These are phyloP conservation scores for Lasiurus borealis DNA, from an alignment of 2,113 vertebrate species.

Conservation along the genomic window DNA sequence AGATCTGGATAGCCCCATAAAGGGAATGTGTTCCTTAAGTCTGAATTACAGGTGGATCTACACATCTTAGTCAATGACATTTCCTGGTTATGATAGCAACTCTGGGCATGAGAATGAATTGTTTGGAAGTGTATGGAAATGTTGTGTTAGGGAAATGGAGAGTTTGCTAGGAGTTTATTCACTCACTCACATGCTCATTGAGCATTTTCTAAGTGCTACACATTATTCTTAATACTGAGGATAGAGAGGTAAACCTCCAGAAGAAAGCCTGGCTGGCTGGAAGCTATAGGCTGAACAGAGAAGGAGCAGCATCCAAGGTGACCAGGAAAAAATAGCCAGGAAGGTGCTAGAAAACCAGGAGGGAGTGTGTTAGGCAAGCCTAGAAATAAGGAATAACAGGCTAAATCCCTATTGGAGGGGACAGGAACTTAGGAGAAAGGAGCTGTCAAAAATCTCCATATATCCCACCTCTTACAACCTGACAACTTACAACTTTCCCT, in stretches of 20 bases:
- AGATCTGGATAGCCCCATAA: background rate
- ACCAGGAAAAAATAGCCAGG: background rate
- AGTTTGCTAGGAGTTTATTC: background rate
- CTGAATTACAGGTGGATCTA: background rate
- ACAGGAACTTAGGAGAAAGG: background rate
- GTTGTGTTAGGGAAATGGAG: background rate
- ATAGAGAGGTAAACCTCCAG: background rate
- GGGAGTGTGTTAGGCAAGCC: background rate
- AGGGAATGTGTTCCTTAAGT: background rate
- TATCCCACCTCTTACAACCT: background rate
- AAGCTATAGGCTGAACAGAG: background rate
- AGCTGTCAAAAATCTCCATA: background rate
- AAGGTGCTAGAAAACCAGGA: background rate
- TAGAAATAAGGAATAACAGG: background rate
- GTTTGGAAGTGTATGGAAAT: background rate
- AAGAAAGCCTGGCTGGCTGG: background rate
- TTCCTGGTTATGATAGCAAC: background rate
- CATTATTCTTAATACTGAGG: background rate
- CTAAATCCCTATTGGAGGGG: background rate
- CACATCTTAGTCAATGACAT: background rate
- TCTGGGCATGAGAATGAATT: background rate
- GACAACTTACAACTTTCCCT: background rate
- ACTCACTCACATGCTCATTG: background rate
- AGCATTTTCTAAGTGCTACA: background rate
- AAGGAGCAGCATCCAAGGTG: background rate